Conservation (phyloP, 1,140 invertebrate genomes). For the Saccostrea cuccullata region DNA sequence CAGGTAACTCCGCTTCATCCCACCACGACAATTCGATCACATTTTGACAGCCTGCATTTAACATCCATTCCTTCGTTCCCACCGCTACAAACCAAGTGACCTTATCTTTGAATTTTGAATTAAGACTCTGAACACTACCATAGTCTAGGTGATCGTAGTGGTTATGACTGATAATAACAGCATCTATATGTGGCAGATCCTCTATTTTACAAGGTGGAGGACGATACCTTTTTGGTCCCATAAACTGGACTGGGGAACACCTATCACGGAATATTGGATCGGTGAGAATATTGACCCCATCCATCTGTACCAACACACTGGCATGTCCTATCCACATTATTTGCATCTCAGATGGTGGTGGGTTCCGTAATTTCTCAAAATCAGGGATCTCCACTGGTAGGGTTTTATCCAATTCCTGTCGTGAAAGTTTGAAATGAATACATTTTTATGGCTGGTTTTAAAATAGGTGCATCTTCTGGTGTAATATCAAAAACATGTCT, state of each 20-base stretch:
- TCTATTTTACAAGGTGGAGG: constrained; percentile 77
- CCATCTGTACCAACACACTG: constrained; percentile 78
- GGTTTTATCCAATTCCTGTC: constrained; percentile 63
- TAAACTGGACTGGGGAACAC: constrained; percentile 64
- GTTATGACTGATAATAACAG: constrained; percentile 81
- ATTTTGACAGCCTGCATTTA: constrained; percentile 72
- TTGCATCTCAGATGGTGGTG: constrained; percentile 54
- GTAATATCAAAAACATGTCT: too few species aligned
- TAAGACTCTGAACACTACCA: constrained; percentile 71
- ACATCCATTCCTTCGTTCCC: constrained; percentile 76
- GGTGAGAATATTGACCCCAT: constrained; percentile 78
- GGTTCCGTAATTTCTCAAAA: constrained; percentile 55
- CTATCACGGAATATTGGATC: constrained; percentile 76
- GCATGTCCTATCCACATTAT: constrained; percentile 79
- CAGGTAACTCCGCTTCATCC: constrained; percentile 72
- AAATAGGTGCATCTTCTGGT: too few species aligned
- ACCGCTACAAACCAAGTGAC: constrained; percentile 79
- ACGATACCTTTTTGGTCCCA: constrained; percentile 78
- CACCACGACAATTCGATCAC: constrained; percentile 80
- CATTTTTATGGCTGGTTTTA: too few species aligned
- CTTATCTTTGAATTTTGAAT: constrained; percentile 70
- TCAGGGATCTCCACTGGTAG: constrained; percentile 63
- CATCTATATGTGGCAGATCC: constrained; percentile 79
- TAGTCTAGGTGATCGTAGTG: constrained; percentile 82
- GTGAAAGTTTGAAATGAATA: too few species aligned